Percentiles rank a stretch among this genome's conserved stretches.
These are phyloP conservation scores for Limenitis camilla DNA, from an alignment of 2,888 invertebrate genomes.

Conservation along the genomic window DNA sequence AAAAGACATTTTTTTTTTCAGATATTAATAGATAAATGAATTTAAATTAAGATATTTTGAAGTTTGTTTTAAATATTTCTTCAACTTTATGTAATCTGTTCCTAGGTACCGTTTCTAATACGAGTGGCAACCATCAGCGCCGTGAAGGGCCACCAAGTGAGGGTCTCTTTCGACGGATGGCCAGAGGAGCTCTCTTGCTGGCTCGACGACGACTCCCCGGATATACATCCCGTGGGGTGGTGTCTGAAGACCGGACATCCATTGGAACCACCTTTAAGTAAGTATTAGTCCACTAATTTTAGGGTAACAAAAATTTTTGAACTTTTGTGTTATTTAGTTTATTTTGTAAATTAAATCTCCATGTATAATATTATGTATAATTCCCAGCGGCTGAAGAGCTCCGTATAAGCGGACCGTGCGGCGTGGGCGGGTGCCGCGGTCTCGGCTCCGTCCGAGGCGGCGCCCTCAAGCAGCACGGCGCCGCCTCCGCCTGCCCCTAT, in stretches of 20 bases:
- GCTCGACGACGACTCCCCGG: conserved; percentile 92
- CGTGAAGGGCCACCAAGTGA: conserved; percentile 82
- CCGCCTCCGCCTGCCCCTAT: conserved; percentile 85
- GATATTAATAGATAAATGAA: too few species aligned
- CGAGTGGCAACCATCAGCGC: conserved; percentile 88
- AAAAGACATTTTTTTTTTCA: too few species aligned
- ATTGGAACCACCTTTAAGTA: conserved; percentile 87
- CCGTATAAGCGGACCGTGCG: conserved; percentile 79
- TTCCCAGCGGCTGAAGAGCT: conserved; percentile 80
- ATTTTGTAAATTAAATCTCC: too few species aligned
- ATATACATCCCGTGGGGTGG: conserved; percentile 95
- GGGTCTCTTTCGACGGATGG: conserved; percentile 93
- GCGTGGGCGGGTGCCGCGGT: conserved; percentile 90
- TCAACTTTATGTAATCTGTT: too few species aligned
- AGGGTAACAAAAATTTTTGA: too few species aligned
- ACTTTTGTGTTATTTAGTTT: too few species aligned
- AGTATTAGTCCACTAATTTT: too few species aligned
- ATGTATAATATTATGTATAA: too few species aligned
- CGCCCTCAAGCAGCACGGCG: conserved; percentile 81
- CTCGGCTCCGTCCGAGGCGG: conserved; percentile 90
- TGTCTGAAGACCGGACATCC: conserved; percentile 91
- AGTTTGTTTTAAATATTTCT: too few species aligned
- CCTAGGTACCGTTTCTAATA: conserved; percentile 82
- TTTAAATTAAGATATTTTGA: too few species aligned
- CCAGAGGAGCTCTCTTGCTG: conserved; percentile 87